Conservation (phyloP, 1,140 invertebrate genomes). For the Drosophila eugracilis region DNA sequence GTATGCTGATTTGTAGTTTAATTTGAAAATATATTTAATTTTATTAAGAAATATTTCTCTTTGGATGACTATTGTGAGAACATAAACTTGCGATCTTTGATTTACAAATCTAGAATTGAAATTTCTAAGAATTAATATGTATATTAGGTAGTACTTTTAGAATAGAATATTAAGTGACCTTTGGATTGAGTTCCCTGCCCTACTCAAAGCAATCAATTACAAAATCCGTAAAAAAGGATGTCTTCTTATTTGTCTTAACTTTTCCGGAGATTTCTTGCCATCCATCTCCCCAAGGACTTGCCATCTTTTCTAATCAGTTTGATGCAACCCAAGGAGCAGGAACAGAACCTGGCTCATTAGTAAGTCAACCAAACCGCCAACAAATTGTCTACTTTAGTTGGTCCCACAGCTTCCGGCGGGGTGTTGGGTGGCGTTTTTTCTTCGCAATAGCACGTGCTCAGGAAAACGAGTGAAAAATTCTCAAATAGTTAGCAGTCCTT, state of each 20-base stretch:
- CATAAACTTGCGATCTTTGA: no score
- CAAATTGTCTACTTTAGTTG: constrained; percentile 59
- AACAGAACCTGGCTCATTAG: constrained; percentile 59
- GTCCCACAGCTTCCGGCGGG: constrained; percentile 18
- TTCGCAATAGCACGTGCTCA: constrained; percentile 56
- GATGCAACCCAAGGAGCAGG: constrained; percentile 19
- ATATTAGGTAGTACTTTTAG: no score
- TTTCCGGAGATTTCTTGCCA: constrained; percentile 3
- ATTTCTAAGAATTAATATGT: no score
- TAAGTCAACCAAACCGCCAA: constrained; percentile 63
- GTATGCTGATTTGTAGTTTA: no score
- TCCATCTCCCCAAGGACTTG: constrained; percentile 15
- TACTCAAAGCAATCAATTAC: constrained; percentile 11
- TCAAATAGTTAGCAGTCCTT: constrained; percentile 62
- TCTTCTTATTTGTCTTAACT: constrained; percentile 24
- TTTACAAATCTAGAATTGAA: no score
- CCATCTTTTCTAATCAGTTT: constrained; percentile 50
- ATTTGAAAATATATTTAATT: no score
- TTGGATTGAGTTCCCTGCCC: neutral
- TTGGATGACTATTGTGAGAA: no score
- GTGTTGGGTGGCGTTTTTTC: neutral
- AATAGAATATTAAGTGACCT: neutral
- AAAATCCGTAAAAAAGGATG: constrained; percentile 7
- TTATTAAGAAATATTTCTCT: no score
- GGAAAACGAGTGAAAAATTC: constrained; percentile 66